phyloP scores from a whole-genome alignment of 2,797 vertebrate species.

The Chaunax sp. region DNA sequence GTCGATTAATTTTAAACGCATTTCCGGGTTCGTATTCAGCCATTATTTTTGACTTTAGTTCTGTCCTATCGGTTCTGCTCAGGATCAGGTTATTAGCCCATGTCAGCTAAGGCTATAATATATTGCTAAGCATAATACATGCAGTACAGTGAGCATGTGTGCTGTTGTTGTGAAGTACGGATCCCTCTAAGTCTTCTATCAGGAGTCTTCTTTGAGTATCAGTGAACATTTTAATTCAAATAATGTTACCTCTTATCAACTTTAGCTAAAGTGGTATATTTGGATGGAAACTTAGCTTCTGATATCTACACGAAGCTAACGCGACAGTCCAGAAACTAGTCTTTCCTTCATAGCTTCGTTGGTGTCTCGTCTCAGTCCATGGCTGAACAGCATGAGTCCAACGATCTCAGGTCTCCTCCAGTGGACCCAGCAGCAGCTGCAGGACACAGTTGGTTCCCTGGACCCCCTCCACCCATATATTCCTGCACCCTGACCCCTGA shows the following conservation, averaged over 20 bases:
- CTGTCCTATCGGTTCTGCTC: slow-evolving; percentile 37
- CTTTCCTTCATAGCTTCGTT: background rate
- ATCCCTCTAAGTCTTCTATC: no score
- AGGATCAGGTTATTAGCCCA: slow-evolving; percentile 25
- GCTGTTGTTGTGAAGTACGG: background rate
- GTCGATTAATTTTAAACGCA: background rate
- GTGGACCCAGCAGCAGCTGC: slow-evolving; percentile 58
- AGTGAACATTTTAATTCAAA: background rate
- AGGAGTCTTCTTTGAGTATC: background rate
- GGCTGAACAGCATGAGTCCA: slow-evolving; percentile 90
- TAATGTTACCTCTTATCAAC: background rate
- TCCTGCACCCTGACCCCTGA: slow-evolving; percentile 91
- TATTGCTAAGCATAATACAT: background rate
- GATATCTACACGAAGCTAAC: background rate
- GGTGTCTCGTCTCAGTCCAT: slow-evolving; percentile 78
- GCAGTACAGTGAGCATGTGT: background rate
- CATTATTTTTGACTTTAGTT: slow-evolving; percentile 6
- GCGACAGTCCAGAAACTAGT: background rate
- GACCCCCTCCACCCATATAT: slow-evolving; percentile 85
- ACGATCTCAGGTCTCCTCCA: slow-evolving; percentile 82
- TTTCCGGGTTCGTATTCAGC: slow-evolving; percentile 31
- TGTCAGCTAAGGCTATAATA: slow-evolving; percentile 5
- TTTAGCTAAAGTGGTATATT: background rate
- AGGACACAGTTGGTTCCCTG: slow-evolving; percentile 80
- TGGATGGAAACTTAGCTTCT: background rate